Conservation (phyloP, 1,140 invertebrate species). For the Bombus terrestris region DNA sequence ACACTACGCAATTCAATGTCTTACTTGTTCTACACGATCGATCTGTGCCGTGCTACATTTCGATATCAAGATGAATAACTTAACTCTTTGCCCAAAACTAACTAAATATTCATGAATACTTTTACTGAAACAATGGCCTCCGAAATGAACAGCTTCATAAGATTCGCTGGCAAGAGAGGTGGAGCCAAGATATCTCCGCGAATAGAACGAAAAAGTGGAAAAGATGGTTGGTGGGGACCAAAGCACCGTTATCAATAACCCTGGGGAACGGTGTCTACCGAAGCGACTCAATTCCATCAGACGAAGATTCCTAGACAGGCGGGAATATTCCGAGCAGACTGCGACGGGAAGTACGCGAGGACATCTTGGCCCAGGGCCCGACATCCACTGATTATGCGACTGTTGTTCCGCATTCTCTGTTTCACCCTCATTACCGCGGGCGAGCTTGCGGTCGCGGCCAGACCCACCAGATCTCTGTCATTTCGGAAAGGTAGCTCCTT, state of each 20-base stretch:
- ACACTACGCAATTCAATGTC: background rate
- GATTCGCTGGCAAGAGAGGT: background rate
- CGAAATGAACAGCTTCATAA: background rate
- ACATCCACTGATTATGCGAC: slow-evolving; percentile 56
- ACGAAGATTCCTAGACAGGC: slow-evolving; percentile 11
- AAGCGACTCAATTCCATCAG: slow-evolving; percentile 7
- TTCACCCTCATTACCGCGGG: slow-evolving; percentile 40
- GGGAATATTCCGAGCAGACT: slow-evolving; percentile 42
- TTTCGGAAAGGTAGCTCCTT: slow-evolving; percentile 79
- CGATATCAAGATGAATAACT: background rate
- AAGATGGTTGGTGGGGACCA: background rate
- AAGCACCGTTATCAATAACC: slow-evolving; percentile 28
- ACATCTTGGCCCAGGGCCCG: slow-evolving; percentile 22
- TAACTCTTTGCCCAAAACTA: background rate
- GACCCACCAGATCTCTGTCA: slow-evolving; percentile 70
- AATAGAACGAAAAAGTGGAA: background rate
- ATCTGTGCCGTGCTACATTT: background rate
- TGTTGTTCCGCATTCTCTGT: slow-evolving; percentile 63
- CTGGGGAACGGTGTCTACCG: slow-evolving; percentile 24
- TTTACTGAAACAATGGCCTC: background rate
- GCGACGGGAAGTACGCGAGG: slow-evolving; percentile 53
- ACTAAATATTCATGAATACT: background rate
- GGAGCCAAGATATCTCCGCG: background rate
- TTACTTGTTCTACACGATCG: background rate
- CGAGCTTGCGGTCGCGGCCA: slow-evolving; percentile 28